A percentile compares a stretch with the other conserved stretches of the same genome.
phyloP scores from a whole-genome alignment of 1,140 invertebrate genomes.

The Saxidomus purpurata region DNA sequence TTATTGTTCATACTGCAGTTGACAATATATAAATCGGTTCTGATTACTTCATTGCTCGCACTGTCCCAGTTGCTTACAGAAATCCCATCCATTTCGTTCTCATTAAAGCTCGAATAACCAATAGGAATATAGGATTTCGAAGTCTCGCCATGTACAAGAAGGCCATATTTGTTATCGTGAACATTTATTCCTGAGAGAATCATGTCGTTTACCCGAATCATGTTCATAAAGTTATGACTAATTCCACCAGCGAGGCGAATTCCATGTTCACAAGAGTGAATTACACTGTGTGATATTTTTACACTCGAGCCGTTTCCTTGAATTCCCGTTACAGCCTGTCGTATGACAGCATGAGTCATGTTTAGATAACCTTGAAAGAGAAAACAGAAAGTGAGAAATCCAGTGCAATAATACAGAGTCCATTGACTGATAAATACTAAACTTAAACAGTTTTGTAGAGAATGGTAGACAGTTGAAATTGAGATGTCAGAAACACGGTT shows the following conservation, averaged over 20 bases:
- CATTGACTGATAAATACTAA: too few relatives aligned
- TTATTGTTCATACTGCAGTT: conserved; percentile 17
- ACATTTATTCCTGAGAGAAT: background rate
- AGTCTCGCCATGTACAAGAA: background rate
- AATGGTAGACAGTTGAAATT: too few relatives aligned
- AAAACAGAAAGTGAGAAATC: background rate
- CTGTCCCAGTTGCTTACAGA: background rate
- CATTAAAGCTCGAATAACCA: background rate
- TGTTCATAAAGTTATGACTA: background rate
- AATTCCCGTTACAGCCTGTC: conserved; percentile 6
- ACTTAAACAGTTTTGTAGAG: too few relatives aligned
- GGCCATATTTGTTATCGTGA: background rate
- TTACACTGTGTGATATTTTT: background rate
- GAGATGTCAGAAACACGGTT: too few relatives aligned
- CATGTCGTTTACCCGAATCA: background rate
- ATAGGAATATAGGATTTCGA: background rate
- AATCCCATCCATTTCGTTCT: background rate
- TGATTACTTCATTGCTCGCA: background rate
- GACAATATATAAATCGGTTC: background rate
- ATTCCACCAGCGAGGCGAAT: conserved; percentile 2
- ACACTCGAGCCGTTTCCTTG: conserved; percentile 19
- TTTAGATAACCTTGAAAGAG: background rate
- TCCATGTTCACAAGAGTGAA: conserved; percentile 2
- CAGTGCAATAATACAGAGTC: too few relatives aligned
- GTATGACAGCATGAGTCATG: background rate